A percentile compares a stretch with the other conserved stretches of the same genome.
Evolutionary conservation across 2,113 vertebrate species (phyloP).

Genomic region (Oreochromis tanganicae): DNA sequence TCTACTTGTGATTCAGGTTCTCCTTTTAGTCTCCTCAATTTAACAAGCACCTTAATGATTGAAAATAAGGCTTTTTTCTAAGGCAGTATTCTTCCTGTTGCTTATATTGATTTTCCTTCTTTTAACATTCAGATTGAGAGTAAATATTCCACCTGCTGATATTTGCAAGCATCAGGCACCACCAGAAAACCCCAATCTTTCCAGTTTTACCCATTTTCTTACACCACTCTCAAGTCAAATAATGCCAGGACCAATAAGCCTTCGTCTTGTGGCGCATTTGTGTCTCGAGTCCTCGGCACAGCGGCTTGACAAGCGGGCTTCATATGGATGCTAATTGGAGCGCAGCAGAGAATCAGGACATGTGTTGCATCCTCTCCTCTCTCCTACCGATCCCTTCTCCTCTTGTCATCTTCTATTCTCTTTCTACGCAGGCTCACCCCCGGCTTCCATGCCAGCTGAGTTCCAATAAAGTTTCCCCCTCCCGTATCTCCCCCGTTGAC

Average conservation of each 20-base stretch:
- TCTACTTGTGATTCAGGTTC: not conserved
- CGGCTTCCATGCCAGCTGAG: not conserved
- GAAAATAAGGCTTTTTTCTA: not conserved
- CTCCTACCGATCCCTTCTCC: conserved; percentile 2
- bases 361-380: conserved; percentile 36
- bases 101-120: not conserved
- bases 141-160: not conserved
- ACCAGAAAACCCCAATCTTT: not conserved
- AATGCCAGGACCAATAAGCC: conserved; percentile 4
- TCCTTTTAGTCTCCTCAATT: not conserved
- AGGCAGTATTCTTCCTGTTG: not conserved
- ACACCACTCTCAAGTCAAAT: conserved; percentile 3
- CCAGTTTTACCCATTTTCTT: not conserved
- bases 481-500: conserved; percentile 5
- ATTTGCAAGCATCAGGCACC: not conserved
- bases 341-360: conserved; percentile 28
- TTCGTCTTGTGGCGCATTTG: conserved; percentile 2
- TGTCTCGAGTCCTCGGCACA: not conserved
- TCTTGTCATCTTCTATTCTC: conserved; percentile 53
- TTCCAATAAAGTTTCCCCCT: conserved; percentile 21
- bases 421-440: conserved; percentile 34
- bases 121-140: not conserved
- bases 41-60: not conserved
- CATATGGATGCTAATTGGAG: conserved; percentile 47
- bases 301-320: conserved; percentile 30